Percentiles rank a stretch among this genome's conserved stretches.
Conservation (phyloP, 2,797 vertebrate genomes). For the Gambusia yucatana region DNA sequence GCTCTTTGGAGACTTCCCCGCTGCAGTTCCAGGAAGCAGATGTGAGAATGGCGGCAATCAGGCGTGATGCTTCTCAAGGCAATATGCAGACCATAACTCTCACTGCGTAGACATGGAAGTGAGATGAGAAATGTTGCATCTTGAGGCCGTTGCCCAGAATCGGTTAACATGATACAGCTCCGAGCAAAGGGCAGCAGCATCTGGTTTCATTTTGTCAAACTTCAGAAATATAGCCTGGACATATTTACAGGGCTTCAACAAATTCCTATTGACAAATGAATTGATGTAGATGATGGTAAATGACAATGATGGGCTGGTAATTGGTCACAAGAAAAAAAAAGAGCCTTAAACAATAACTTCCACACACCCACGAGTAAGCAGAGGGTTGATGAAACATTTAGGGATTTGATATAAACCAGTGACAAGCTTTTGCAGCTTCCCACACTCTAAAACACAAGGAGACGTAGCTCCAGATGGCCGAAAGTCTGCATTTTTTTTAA, state of each 20-base stretch:
- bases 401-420: slow-evolving; percentile 68
- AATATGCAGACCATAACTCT: slow-evolving; percentile 64
- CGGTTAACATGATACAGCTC: slow-evolving; percentile 33
- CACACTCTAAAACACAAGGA: slow-evolving; percentile 72
- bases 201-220: slow-evolving; percentile 52
- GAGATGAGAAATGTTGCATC: slow-evolving; percentile 49
- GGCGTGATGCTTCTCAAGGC: slow-evolving; percentile 47
- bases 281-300: slow-evolving; percentile 55
- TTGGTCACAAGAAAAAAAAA: slow-evolving; percentile 45
- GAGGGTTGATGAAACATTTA: slow-evolving; percentile 66
- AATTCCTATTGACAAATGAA: slow-evolving; percentile 65
- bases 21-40: slow-evolving; percentile 76
- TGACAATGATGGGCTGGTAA: slow-evolving; percentile 52
- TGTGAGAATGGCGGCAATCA: slow-evolving; percentile 71
- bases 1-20: slow-evolving; percentile 63
- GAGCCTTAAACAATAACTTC: slow-evolving; percentile 62
- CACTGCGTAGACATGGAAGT: slow-evolving; percentile 29
- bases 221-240: slow-evolving; percentile 32
- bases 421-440: slow-evolving; percentile 68
- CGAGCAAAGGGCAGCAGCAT: slow-evolving; percentile 39
- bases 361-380: slow-evolving; percentile 58
- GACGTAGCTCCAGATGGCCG: slow-evolving; percentile 73
- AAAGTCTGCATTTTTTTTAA: slow-evolving; percentile 55
- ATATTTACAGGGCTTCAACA: slow-evolving; percentile 36
- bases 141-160: slow-evolving; percentile 25